Conservation (phyloP, 2,113 vertebrate genomes). For the Sinocyclocheilus rhinocerous region DNA sequence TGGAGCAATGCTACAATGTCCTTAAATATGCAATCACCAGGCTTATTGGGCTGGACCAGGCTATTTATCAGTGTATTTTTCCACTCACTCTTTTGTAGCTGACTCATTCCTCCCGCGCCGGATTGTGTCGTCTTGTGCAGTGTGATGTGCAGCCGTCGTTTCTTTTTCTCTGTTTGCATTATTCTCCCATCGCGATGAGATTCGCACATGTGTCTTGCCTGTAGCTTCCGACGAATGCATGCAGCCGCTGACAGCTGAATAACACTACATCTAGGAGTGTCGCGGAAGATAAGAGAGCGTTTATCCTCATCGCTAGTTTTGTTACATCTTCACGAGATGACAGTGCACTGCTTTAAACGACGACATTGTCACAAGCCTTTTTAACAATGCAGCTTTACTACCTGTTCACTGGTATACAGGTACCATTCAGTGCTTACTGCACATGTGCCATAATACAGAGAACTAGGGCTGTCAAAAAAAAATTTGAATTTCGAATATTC, state of each 20-base stretch:
- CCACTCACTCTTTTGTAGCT: background rate
- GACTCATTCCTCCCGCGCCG: background rate
- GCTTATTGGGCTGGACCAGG: constrained; percentile 1
- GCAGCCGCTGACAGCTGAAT: background rate
- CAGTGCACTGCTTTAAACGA: too few relatives aligned
- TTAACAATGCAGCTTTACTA: too few relatives aligned
- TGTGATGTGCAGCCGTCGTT: background rate
- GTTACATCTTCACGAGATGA: too few relatives aligned
- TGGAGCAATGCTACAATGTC: background rate
- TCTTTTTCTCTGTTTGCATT: background rate
- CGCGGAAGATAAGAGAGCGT: too few relatives aligned
- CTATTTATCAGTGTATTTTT: background rate
- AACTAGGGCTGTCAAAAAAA: too few relatives aligned
- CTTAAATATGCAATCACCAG: constrained; percentile 7
- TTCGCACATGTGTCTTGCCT: background rate
- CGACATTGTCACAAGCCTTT: too few relatives aligned
- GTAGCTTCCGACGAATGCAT: background rate
- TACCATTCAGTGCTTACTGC: too few relatives aligned
- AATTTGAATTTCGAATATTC: too few relatives aligned
- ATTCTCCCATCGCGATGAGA: background rate
- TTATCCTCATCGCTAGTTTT: too few relatives aligned
- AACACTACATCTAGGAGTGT: background rate
- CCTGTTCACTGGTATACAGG: too few relatives aligned
- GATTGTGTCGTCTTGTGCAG: background rate
- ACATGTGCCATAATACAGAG: too few relatives aligned